Evolutionary conservation across 2,888 invertebrate genomes (phyloP), one percentile per base, ranked within the genome.

Genomic region (Nomada ferruginata): DNA sequence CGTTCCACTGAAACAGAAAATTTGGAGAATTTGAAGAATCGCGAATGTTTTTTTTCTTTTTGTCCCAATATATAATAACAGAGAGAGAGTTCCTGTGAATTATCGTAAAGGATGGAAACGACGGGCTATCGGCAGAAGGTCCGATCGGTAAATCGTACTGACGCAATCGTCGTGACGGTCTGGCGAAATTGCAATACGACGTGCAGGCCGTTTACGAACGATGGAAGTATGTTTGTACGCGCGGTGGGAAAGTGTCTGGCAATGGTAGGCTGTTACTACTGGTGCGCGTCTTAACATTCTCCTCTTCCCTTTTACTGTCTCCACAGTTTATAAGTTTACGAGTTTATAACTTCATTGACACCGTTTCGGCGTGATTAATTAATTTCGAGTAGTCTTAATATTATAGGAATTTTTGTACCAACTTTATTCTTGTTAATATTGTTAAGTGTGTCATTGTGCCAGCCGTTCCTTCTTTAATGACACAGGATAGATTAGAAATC

Each of bases 121-220:
- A 57, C 59, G 42, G 50, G 36, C 36, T 13, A 47, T 76, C 11
- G 60, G 52, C 13, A 53, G 57, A 66, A 63, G 44, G 29, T 69
- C 26, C 70, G 57, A 73, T 71, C 76, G 64, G 61, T 69, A 70
- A 69, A 81, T 83, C 72, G 63, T n/a, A 10, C 36, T 89, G 82
- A 74, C 66, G 86, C 74, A 88, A 88, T 78, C 50, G 74, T 61
- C 68, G 75, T 61, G 7, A 53, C 50, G 64, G 66, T 83, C 36
- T 36, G 36, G 7, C 36, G 75, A 84, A 89, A 89, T 88, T 82
- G 74, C 82, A 59, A 87, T 86, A 84, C 75, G 63, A 50, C 69
- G 70, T 55, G 70, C 57, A 42, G 59, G 55, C 66, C 60, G 68
- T 57, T 42, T 29, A 50, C 53, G 44, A 64, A 52, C 60, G 76